Evolutionary conservation across 2,797 vertebrate genomes (phyloP), one percentile per base, ranked within the genome.

Genomic region (Phataginus tricuspis): DNA sequence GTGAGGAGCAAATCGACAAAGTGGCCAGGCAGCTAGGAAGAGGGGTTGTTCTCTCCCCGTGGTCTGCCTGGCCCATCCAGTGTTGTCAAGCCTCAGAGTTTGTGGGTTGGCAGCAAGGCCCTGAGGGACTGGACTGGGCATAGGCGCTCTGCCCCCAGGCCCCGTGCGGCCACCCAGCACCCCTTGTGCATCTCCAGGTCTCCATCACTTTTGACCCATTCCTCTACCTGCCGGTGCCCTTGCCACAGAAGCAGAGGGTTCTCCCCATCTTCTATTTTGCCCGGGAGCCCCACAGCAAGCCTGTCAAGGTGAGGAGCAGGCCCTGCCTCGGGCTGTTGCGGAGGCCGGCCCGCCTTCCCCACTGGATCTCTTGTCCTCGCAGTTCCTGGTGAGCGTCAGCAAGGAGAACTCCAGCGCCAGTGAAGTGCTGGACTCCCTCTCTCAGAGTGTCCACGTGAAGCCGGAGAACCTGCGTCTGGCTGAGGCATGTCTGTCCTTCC

Each of bases 141-240:
- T 16, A 12, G 78, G 12, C 37, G 14, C 79, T 78, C 51, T 66
- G 49, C 57, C 11, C 21, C 16, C 19, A 29, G 29, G 92, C 10
- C 45, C 5, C 5, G 3, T 49, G 61, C 21, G 31, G 61, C 75
- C 95, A 79, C 45, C n/a, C 66, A 37, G 3, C 90, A 42, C 31
- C n/a, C 31, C 45, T 55, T 97, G 15, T 92, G 39, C 15, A 39
- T 85, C 59, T 19, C 14, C 83, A 99, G 99, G 99, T 99, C 72
- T 99, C 99, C 37, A 99, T 99, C 97, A 99, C 99, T 4, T 99
- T 99, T 94, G 99, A 99, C 96, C 99, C 99, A 1, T 99, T 99
- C 98, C 99, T 99, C 75, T 99, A 99, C 98, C 98, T 99, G 86
- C 99, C 99, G 0, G 99, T 99, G 27, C 99, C 99, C 9, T 98